Evolutionary conservation across 2,888 invertebrate species (phyloP).

Genomic region (Epinotia bilunana): DNA sequence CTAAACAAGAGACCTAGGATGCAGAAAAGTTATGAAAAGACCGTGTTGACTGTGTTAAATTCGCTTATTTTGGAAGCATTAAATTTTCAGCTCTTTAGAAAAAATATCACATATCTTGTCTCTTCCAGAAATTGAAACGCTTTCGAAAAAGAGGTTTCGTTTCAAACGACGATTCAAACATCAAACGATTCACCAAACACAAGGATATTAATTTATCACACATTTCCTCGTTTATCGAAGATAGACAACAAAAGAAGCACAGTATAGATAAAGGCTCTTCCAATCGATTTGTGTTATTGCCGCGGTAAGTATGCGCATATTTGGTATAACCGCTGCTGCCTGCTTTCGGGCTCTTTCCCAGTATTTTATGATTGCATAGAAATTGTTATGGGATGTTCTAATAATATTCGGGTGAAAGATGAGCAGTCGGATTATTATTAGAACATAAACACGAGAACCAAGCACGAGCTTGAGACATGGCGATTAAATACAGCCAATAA

Average conservation of each 20-base stretch:
- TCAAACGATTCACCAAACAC: too few species aligned
- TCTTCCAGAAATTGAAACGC: neutral
- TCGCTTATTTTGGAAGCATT: neutral
- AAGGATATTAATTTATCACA: too few species aligned
- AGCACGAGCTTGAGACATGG: too few species aligned
- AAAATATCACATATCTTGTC: too few species aligned
- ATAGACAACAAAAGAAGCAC: constrained; percentile 1
- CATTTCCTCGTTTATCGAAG: too few species aligned
- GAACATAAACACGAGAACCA: too few species aligned
- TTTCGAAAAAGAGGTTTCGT: neutral
- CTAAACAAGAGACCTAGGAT: too few species aligned
- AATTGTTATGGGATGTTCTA: neutral
- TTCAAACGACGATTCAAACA: neutral
- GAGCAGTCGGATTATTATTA: neutral
- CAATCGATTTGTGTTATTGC: constrained; percentile 1
- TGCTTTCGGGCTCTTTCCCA: neutral
- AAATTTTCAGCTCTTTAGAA: too few species aligned
- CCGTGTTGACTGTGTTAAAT: neutral
- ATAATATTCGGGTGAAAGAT: neutral
- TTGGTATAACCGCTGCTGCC: constrained; percentile 1
- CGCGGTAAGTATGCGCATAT: constrained; percentile 9
- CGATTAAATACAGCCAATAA: too few species aligned
- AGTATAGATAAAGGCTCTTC: constrained; percentile 3
- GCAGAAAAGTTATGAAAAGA: neutral
- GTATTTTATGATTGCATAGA: neutral